Evolutionary conservation across 2,113 vertebrate species (phyloP), one percentile per base, ranked within the genome.

Genomic region (Scomber scombrus): DNA sequence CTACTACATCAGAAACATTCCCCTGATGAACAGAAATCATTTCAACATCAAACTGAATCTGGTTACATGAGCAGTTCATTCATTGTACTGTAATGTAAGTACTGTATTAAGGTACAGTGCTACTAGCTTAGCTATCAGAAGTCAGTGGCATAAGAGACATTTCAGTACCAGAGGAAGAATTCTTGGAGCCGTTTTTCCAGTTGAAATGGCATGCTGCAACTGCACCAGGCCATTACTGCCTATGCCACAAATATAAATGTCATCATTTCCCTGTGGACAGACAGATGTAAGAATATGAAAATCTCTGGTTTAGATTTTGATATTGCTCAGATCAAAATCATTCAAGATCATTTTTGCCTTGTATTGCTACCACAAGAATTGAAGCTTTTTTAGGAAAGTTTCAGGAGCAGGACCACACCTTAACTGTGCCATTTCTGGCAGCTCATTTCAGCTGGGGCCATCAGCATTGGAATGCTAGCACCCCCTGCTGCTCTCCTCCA

Each of bases 191-290:
- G 0, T 31, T 62, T 0, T 21, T 80, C 95, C 95, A 16, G 88
- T 92, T 43, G 92, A 94, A 61, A 72, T 92, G 46, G 89, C 94
- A 16, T 63, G 92, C 47, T 95, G 94, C 16, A 96, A 71, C 40
- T 57, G 13, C 61, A 93, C 66, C 0, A 13, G 4, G 8, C 85
- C 90, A 1, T 29, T 31, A 1, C 11, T 78, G 70, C 80, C 80
- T 3, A 23, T 46, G 8, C 62, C 68, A 85, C 95, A 96, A 3
- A 95, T 92, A 40, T 96, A 96, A 57, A 95, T 92, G 76, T 95
- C 94, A 84, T 96, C 95, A 31, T 94, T 89, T 18, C 94, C 95
- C 95, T 96, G 58, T 11, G 40, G 49, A 55, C 54, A 57, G 18
- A 71, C 58, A 77, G 34, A 64, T 9, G 6, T 19, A 11, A 50